Evolutionary conservation across 2,888 invertebrate genomes (phyloP).

Genomic region (Hyposoter dolosus): DNA sequence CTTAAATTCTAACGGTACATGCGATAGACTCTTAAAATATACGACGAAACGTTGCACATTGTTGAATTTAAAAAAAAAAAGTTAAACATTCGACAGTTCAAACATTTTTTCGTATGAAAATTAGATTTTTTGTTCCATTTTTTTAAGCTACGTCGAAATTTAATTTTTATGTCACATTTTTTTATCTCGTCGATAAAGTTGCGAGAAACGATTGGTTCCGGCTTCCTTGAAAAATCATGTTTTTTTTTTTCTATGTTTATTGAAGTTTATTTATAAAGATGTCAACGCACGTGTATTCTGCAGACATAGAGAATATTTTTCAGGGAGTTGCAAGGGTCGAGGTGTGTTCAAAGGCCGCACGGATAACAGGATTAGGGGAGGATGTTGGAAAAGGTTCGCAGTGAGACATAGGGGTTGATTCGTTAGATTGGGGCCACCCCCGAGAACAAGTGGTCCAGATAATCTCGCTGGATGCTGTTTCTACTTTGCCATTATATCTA

Average conservation of each 20-base stretch:
- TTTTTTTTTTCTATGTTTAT: not conserved
- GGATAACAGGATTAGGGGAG: conserved; percentile 79
- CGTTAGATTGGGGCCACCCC: conserved; percentile 72
- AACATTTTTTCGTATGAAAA: not conserved
- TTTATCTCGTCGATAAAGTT: too few relatives aligned
- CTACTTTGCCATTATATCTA: conserved; percentile 12
- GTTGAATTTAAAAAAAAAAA: not conserved
- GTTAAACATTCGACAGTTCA: not conserved
- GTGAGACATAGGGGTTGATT: conserved; percentile 71
- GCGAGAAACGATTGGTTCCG: too few relatives aligned
- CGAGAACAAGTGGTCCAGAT: conserved; percentile 80
- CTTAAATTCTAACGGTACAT: not conserved
- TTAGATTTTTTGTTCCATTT: not conserved
- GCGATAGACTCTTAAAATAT: not conserved
- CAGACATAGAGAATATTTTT: conserved; percentile 35
- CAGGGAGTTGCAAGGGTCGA: conserved; percentile 66
- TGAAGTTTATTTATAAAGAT: not conserved
- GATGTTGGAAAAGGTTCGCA: conserved; percentile 71
- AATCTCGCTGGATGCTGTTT: conserved; percentile 75
- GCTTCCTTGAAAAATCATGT: too few relatives aligned
- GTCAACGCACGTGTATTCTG: conserved; percentile 17
- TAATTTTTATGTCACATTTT: too few relatives aligned
- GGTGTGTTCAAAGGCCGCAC: conserved; percentile 72
- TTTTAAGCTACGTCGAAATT: too few relatives aligned
- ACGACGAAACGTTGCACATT: not conserved